These are phyloP conservation scores for Nemurella pictetii DNA, from an alignment of 2,888 invertebrate species.

Conservation along the genomic window DNA sequence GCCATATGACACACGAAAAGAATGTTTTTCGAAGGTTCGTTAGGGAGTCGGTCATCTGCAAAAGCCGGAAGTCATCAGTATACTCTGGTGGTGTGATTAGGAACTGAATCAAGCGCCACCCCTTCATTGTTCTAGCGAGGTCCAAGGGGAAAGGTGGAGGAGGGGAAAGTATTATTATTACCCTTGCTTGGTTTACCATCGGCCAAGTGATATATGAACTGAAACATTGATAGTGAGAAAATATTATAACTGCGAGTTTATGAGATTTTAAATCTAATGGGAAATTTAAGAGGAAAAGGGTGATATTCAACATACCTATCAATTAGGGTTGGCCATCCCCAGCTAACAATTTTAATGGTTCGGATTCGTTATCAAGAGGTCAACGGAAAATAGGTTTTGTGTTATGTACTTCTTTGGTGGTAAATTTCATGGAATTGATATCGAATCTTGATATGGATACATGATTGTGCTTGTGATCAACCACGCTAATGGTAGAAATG, in stretches of 20 bases:
- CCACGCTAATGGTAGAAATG: not conserved
- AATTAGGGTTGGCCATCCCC: not conserved
- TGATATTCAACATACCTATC: conserved; percentile 9
- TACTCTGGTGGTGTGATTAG: conserved; percentile 5
- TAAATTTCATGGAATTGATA: not conserved
- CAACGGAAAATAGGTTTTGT: not conserved
- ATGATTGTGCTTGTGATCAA: not conserved
- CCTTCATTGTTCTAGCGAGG: not conserved
- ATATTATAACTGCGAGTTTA: not conserved
- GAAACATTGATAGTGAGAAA: conserved; percentile 27
- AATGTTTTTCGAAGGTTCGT: conserved; percentile 14
- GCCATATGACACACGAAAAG: not conserved
- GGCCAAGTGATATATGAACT: conserved; percentile 22
- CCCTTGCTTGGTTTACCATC: not conserved
- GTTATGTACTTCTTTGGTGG: not conserved
- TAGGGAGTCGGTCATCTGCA: conserved; percentile 3
- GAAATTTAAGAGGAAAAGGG: conserved; percentile 17
- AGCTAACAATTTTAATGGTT: not conserved
- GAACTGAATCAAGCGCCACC: not conserved
- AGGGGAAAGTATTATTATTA: not conserved
- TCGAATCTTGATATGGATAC: not conserved
- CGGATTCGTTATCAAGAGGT: not conserved
- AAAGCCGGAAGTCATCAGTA: conserved; percentile 18
- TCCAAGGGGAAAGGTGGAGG: not conserved
- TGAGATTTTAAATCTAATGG: not conserved